These are phyloP conservation scores for Paracanthobrama guichenoti DNA, from an alignment of 2,113 vertebrate species.

Conservation along the genomic window DNA sequence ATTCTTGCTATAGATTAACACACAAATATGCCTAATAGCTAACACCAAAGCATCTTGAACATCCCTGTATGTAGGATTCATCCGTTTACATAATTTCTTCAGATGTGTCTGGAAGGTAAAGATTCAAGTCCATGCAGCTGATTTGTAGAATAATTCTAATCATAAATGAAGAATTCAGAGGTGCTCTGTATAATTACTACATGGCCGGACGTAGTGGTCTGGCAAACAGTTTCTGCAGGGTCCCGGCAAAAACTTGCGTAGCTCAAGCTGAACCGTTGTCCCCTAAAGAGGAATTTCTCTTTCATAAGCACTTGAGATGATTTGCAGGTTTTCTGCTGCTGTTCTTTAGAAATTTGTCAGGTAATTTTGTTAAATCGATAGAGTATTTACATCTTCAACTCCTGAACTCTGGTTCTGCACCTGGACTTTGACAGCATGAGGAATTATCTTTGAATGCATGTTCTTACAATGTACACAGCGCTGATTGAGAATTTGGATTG, in stretches of 20 bases:
- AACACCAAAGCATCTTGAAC: background rate
- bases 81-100: background rate
- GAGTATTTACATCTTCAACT: slow-evolving; percentile 25
- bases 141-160: background rate
- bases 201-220: background rate
- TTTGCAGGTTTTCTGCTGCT: slow-evolving; percentile 2
- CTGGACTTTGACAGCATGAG: slow-evolving; percentile 41
- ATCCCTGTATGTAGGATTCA: background rate
- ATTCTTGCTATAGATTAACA: background rate
- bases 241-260: background rate
- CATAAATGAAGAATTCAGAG: background rate
- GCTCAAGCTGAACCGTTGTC: background rate
- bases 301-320: slow-evolving; percentile 1
- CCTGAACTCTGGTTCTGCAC: slow-evolving; percentile 40
- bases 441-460: background rate
- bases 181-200: background rate
- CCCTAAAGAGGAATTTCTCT: slow-evolving; percentile 6
- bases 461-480: background rate
- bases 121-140: background rate
- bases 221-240: background rate
- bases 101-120: background rate
- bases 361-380: background rate
- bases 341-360: slow-evolving; percentile 6
- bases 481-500: slow-evolving; percentile 57
- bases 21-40: background rate